phyloP scores from a whole-genome alignment of 2,888 invertebrate genomes.

The Lithodes maja region DNA sequence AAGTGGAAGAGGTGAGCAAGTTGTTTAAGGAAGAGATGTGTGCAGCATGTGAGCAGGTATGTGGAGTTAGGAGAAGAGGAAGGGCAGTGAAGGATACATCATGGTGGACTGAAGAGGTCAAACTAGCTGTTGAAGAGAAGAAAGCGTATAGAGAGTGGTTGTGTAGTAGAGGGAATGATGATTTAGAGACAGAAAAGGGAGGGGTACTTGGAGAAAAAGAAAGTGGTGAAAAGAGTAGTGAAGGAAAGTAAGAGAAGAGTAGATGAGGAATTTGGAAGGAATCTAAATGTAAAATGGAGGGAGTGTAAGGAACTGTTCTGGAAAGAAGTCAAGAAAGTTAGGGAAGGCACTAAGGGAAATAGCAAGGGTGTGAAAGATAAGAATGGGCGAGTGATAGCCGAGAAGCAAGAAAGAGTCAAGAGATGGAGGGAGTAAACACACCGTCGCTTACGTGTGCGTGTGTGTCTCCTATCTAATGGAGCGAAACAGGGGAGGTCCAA shows the following conservation, averaged over 20 bases:
- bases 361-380: background rate
- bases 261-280: background rate
- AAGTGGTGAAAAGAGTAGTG: background rate
- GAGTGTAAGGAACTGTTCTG: background rate
- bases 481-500: background rate
- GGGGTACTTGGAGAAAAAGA: background rate
- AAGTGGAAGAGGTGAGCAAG: background rate
- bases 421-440: background rate
- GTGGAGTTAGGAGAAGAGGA: background rate
- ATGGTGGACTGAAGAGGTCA: background rate
- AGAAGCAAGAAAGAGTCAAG: background rate
- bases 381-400: background rate
- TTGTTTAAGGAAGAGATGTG: background rate
- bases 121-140: background rate
- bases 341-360: background rate
- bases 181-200: background rate
- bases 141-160: background rate
- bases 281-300: background rate
- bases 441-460: no score
- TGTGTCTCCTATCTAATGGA: background rate
- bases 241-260: slow-evolving; percentile 5
- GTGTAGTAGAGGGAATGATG: background rate
- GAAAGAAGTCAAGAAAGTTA: background rate
- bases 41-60: background rate
- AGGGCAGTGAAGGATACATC: background rate